These are phyloP conservation scores for Loriculus beryllinus DNA, from an alignment of 2,797 vertebrate genomes.

Conservation along the genomic window DNA sequence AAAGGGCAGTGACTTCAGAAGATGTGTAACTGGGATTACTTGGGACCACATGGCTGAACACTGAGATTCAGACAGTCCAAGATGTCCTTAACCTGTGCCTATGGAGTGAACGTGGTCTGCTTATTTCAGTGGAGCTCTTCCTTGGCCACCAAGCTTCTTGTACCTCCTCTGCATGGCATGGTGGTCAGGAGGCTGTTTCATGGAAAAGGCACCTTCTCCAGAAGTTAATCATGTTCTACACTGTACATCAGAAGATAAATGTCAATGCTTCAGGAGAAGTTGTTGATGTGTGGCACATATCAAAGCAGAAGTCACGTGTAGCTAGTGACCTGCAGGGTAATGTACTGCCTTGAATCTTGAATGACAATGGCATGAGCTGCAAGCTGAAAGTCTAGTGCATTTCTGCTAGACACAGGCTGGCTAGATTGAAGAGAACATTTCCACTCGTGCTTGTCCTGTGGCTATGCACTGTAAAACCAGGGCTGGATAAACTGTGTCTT, in stretches of 20 bases:
- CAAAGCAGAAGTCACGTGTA: not conserved
- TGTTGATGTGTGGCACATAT: not conserved
- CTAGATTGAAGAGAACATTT: not conserved
- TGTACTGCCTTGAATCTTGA: not conserved
- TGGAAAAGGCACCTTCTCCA: not conserved
- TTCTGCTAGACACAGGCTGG: not conserved
- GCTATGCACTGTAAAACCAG: not conserved
- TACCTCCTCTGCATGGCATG: accelerated
- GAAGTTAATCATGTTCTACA: not conserved
- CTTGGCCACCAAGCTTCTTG: not conserved
- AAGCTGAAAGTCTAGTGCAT: not conserved
- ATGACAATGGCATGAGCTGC: not conserved
- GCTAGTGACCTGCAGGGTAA: not conserved
- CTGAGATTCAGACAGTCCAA: not conserved
- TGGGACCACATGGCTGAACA: not conserved
- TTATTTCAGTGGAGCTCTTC: not conserved
- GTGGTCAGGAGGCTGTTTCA: not conserved
- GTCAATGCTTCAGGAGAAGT: not conserved
- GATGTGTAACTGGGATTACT: not conserved
- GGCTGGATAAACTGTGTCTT: not conserved
- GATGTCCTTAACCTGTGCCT: not conserved
- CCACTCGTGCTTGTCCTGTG: not conserved
- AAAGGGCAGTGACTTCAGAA: not conserved
- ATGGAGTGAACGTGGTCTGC: accelerated
- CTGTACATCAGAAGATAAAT: not conserved